Conservation (phyloP, 2,797 vertebrate species). For the Balearica regulorum region DNA sequence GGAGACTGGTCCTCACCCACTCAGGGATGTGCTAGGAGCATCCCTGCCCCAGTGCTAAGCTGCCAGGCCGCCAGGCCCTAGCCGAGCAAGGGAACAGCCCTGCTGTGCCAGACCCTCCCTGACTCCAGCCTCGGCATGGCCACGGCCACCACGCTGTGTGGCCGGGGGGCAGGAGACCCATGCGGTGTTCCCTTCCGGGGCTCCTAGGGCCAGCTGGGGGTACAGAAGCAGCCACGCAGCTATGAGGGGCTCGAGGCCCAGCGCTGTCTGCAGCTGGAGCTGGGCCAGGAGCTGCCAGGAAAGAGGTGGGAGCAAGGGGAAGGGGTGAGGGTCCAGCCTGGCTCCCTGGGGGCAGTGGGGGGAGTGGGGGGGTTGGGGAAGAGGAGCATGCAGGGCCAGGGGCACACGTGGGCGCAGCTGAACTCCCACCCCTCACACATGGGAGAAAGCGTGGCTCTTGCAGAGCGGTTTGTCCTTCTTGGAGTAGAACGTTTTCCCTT, state of each 20-base stretch:
- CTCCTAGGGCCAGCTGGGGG: neutral
- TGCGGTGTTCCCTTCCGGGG: neutral
- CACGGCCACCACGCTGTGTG: accelerated
- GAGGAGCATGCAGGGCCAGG: slow-evolving; percentile 45
- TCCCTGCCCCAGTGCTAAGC: neutral
- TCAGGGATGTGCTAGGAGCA: neutral
- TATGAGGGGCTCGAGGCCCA: neutral
- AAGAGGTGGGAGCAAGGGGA: neutral
- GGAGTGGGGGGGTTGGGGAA: neutral
- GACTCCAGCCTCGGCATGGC: accelerated
- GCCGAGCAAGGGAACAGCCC: neutral
- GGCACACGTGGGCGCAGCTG: neutral
- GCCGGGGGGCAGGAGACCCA: neutral
- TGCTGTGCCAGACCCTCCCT: neutral
- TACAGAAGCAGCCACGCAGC: neutral
- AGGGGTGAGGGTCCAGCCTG: neutral
- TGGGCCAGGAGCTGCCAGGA: neutral
- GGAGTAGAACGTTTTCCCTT: slow-evolving; percentile 99
- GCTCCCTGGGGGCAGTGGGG: neutral
- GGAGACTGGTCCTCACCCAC: neutral
- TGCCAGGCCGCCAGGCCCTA: neutral
- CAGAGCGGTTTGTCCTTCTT: slow-evolving; percentile 99
- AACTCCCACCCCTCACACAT: slow-evolving; percentile 79
- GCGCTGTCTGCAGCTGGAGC: neutral
- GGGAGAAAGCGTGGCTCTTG: slow-evolving; percentile 97